phyloP scores from a whole-genome alignment of 2,113 vertebrate genomes.

The Tetraodon nigroviridis region DNA sequence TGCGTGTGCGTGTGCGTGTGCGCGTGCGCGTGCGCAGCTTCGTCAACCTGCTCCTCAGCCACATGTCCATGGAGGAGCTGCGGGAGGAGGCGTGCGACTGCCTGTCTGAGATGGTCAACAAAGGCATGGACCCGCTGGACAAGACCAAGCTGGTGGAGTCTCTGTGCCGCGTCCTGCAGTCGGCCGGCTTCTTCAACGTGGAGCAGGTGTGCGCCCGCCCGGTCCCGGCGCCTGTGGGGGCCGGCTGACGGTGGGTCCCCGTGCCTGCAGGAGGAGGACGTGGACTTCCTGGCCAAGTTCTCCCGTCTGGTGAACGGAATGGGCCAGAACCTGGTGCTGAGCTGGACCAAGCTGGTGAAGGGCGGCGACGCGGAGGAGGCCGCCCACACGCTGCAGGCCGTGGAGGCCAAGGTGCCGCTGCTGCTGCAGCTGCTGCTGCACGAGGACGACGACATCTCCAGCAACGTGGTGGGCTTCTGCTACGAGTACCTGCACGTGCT shows the following conservation, averaged over 20 bases:
- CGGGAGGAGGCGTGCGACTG: conserved; percentile 98
- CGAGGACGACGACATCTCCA: conserved; percentile 95
- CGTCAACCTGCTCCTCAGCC: conserved; percentile 94
- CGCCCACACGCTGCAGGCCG: conserved; percentile 82
- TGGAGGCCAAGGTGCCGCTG: conserved; percentile 90
- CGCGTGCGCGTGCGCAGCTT: conserved; percentile 81
- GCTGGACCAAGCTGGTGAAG: conserved; percentile 93
- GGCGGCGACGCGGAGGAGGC: conserved; percentile 80
- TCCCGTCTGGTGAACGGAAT: conserved; percentile 96
- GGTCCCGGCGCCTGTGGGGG: no score
- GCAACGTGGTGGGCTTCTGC: conserved; percentile 95
- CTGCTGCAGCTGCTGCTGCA: conserved; percentile 91
- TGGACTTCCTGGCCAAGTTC: conserved; percentile 97
- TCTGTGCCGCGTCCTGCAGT: conserved; percentile 89
- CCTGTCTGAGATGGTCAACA: conserved; percentile 97
- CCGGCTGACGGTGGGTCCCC: no score
- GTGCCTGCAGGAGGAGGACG: conserved; percentile 87
- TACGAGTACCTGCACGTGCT: conserved; percentile 97
- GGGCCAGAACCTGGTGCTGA: conserved; percentile 96
- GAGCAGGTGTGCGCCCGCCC: conserved; percentile 77
- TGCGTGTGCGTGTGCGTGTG: background rate
- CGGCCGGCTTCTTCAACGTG: conserved; percentile 94
- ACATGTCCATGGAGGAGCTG: conserved; percentile 96
- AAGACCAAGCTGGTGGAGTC: conserved; percentile 98
- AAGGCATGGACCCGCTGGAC: conserved; percentile 96